Evolutionary conservation across 2,113 vertebrate species (phyloP).

Genomic region (Arenaria interpres): DNA sequence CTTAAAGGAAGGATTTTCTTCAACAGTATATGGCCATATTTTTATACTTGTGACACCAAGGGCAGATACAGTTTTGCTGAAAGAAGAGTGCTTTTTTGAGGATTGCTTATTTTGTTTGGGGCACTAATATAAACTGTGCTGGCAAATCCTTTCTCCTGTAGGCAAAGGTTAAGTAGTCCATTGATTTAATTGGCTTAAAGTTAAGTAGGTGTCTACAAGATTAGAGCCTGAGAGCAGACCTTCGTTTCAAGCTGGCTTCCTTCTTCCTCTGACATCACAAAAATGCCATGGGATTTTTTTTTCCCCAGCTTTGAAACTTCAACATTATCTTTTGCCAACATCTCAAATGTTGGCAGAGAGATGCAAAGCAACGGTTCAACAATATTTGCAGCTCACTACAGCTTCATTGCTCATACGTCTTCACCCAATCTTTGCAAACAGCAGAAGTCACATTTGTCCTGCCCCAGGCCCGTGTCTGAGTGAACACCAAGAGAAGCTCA

Average conservation of each 20-base stretch:
- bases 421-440: not conserved
- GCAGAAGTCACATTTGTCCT: not conserved
- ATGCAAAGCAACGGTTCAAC: not conserved
- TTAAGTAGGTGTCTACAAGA: slow-evolving; percentile 70
- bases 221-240: slow-evolving; percentile 52
- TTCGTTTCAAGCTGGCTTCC: slow-evolving; percentile 58
- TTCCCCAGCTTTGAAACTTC: slow-evolving; percentile 48
- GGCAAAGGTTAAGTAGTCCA: slow-evolving; percentile 69
- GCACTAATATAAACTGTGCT: slow-evolving; percentile 67
- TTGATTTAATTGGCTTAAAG: slow-evolving; percentile 71
- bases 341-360: slow-evolving; percentile 47
- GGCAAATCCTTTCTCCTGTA: slow-evolving; percentile 65
- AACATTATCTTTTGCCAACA: slow-evolving; percentile 36
- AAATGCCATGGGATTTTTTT: not conserved
- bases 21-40: not conserved
- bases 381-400: not conserved
- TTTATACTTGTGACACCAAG: not conserved
- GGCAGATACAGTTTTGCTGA: slow-evolving; percentile 41
- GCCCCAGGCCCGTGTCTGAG: not conserved
- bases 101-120: slow-evolving; percentile 69
- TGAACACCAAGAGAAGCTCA: not conserved
- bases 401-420: not conserved
- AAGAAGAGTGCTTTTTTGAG: slow-evolving; percentile 60
- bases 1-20: not conserved
- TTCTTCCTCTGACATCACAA: slow-evolving; percentile 64